Evolutionary conservation across 1,140 invertebrate species (phyloP).

Genomic region (Brachionus asplanchnoidis): DNA sequence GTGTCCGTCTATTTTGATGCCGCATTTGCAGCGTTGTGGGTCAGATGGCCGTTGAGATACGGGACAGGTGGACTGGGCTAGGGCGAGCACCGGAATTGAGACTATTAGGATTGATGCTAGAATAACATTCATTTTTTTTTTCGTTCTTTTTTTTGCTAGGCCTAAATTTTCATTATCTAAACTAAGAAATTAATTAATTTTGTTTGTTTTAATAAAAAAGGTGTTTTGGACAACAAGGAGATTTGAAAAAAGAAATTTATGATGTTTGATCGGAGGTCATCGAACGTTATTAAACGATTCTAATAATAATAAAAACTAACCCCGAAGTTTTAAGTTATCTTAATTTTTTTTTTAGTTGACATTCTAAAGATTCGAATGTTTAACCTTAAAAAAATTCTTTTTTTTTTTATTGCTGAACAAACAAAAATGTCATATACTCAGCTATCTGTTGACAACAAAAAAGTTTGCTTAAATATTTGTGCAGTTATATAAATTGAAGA

Average conservation of each 20-base stretch:
- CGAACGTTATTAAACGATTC: background rate
- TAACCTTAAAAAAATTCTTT: conserved; percentile 16
- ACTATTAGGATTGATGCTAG: background rate
- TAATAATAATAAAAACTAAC: conserved; percentile 18
- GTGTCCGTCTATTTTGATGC: conserved; percentile 26
- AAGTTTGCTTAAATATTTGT: background rate
- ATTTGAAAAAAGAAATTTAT: background rate
- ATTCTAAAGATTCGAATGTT: conserved; percentile 11
- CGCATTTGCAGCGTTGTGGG: conserved; percentile 24
- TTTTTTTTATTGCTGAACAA: conserved; percentile 6
- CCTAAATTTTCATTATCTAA: background rate
- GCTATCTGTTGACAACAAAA: background rate
- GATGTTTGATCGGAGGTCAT: background rate
- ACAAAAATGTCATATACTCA: conserved; percentile 26
- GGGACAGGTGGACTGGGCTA: conserved; percentile 14
- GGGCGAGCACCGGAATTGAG: background rate
- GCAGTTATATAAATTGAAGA: conserved; percentile 11
- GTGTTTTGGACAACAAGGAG: background rate
- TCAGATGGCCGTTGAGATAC: background rate
- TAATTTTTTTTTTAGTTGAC: background rate
- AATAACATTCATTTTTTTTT: background rate
- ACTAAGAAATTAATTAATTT: background rate
- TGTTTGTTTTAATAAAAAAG: background rate
- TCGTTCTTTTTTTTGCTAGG: background rate
- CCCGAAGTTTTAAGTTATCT: background rate